Evolutionary conservation across 2,797 vertebrate species (phyloP), one percentile per base, ranked within the genome.

Genomic region (Syngnathus rostellatus): DNA sequence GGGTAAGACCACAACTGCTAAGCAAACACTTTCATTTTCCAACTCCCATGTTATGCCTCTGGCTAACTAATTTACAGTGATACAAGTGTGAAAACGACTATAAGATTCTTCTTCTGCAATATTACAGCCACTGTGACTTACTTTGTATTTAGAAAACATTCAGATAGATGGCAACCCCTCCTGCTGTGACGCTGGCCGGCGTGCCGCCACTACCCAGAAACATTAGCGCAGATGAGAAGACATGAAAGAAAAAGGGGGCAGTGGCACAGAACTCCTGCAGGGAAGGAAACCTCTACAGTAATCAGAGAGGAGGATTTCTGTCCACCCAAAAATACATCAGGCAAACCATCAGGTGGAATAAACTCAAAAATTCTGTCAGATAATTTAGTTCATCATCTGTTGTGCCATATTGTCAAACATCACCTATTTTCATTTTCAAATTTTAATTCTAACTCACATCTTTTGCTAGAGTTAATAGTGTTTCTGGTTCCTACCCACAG

Each of bases 121-220:
- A 84, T 84, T 81, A 81, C 75, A 62, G 69, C 31, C 78, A 78
- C 72, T 67, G 73, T 81, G 83, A 83, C 80, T 83, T 80, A 80
- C 78, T 82, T 71, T 75, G 72, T 78, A 74, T 78, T 75, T 68
- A 76, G 74, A 81, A 81, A 82, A 86, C 78, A 82, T 82, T 82
- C 81, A 86, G 73, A 75, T 68, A 78, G n/a, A 78, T 81, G 81
- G 77, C 81, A 84, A 79, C 71, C 69, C 60, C 77, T 76, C 81
- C 80, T 16, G 63, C 75, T 73, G 82, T 69, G 79, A 68, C 64
- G 61, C 65, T 67, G 63, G 74, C 76, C 72, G 57, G 68, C 2
- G 66, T 68, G 31, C 25, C 9, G 14, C 66, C 5, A 14, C 70
- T 66, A 37, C 39, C 71, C 67, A 62, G n/a, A 63, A 58, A 50